Evolutionary conservation across 2,888 invertebrate species (phyloP).

Genomic region (Rutpela maculata): DNA sequence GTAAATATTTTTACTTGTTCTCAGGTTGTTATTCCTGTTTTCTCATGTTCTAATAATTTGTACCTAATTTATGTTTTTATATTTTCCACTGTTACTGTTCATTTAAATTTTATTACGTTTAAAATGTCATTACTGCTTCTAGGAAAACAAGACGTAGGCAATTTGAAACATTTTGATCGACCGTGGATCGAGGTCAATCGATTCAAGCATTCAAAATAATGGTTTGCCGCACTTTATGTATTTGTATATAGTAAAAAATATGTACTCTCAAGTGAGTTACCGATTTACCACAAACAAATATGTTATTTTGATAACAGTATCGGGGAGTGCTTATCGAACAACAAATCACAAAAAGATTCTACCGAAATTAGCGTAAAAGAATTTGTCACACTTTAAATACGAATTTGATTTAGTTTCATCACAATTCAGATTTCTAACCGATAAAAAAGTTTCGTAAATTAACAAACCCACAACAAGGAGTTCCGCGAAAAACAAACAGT

Average conservation of each 20-base stretch:
- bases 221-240: background rate
- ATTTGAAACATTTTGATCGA: too few relatives aligned
- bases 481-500: too few relatives aligned
- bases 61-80: too few relatives aligned
- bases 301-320: background rate
- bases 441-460: background rate
- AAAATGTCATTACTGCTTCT: too few relatives aligned
- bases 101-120: too few relatives aligned
- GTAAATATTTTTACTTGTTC: too few relatives aligned
- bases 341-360: background rate
- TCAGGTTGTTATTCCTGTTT: too few relatives aligned
- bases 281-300: background rate
- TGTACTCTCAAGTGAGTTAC: too few relatives aligned
- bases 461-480: background rate
- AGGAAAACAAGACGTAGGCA: too few relatives aligned
- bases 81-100: too few relatives aligned
- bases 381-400: background rate
- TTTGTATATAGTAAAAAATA: background rate
- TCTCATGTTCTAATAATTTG: too few relatives aligned
- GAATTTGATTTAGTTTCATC: background rate
- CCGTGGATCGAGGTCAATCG: background rate
- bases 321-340: background rate
- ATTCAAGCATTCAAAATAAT: background rate
- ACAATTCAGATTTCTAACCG: background rate
- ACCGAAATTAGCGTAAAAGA: background rate